A percentile compares a stretch with the other conserved stretches of the same genome.
Conservation (phyloP, 2,113 vertebrate genomes). For the Melanotaenia duboulayi region DNA sequence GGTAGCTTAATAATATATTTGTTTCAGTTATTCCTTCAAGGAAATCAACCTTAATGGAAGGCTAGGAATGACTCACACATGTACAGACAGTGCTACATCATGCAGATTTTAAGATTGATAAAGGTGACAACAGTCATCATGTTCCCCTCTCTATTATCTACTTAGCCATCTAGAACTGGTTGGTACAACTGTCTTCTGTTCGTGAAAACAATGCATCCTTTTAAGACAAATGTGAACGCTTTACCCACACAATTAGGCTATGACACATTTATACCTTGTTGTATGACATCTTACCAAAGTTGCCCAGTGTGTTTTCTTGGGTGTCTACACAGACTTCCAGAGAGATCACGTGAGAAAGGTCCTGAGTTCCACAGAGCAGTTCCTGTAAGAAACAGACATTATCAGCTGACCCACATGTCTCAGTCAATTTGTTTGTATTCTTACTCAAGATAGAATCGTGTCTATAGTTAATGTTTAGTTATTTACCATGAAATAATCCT, state of each 20-base stretch:
- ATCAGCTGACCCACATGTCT: background rate
- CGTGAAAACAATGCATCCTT: background rate
- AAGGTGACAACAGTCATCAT: constrained; percentile 30
- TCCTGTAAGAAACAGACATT: constrained; percentile 76
- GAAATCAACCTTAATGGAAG: background rate
- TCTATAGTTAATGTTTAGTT: background rate
- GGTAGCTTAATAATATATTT: background rate
- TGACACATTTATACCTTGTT: background rate
- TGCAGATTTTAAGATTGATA: constrained; percentile 29
- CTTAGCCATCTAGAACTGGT: constrained; percentile 8
- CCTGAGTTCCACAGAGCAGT: constrained; percentile 81
- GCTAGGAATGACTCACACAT: constrained; percentile 38
- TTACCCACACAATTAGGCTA: background rate
- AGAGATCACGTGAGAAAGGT: constrained; percentile 83
- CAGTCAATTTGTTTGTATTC: background rate
- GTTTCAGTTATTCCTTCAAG: constrained; percentile 1
- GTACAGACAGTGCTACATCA: constrained; percentile 31
- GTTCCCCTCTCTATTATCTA: constrained; percentile 14
- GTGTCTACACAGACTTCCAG: constrained; percentile 90
- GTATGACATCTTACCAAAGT: constrained; percentile 87
- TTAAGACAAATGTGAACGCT: background rate
- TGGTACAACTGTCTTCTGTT: constrained; percentile 16
- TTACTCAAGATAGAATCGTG: background rate
- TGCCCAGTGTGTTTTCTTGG: constrained; percentile 86
- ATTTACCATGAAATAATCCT: background rate